Base-by-base conservation (phyloP, 2,888 invertebrate genomes). In the Linnaemya tessellans region DNA sequence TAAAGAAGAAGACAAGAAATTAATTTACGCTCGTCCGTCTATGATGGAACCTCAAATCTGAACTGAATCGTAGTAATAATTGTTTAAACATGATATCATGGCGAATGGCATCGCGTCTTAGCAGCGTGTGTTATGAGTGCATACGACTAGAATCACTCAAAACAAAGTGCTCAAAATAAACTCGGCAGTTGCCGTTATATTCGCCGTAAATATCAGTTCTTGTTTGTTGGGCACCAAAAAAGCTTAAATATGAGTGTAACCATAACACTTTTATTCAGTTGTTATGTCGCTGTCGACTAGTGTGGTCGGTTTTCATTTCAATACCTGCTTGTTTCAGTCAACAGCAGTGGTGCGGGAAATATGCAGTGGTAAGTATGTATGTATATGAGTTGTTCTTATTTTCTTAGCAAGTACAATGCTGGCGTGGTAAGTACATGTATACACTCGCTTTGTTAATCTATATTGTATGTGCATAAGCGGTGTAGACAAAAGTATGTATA, bases 141-240 rank as follows among this genome's bases (percentile, higher is more conserved):
- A 30, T 58, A 58, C 70, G 56, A 82, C 46, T 49, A 77, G 20
- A 75, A 68, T 25, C 75, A 81, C 81, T 81, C 81, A 81, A 56
- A 22, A 22, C 9, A 56, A 51, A 49, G 0, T 13, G 64, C 81
- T 81, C 68, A 82, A 71, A 54, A 22, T 62, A 9, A 60, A 71
- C 10, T 65, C 56, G 22, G 10, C 13, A 38, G 25, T 43, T 77
- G 78, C 74, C 73, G 49, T 67, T 85, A 35, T 56, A 65, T 74
- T 85, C 73, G 81, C 84, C 67, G 78, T 70, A 70, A 85, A 85
- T 85, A 85, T 85, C 84, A 70, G 81, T 79, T 49, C 46, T 22
- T 64, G 73, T 51, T 49, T 60, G 18, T 64, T 67, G 35, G 41
- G 10, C 25, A 13, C 13, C 35, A 18, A 84, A 80, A 84, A 70